Percentiles rank a stretch among this genome's conserved stretches.
Conservation (phyloP, 2,888 invertebrate genomes). For the Heliconius sara region DNA sequence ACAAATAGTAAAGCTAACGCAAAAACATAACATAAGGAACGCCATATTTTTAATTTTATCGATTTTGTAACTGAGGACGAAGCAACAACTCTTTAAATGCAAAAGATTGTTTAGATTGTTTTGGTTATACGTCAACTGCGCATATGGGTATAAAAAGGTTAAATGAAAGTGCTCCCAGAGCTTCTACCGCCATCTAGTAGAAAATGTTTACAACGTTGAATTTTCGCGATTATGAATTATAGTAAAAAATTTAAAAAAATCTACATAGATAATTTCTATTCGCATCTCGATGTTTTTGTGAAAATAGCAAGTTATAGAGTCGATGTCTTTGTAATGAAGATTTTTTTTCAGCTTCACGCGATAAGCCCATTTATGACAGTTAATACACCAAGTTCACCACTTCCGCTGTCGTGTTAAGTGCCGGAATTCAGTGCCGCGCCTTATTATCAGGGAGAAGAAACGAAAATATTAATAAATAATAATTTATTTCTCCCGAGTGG, state of each 20-base stretch:
- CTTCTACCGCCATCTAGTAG: conserved; percentile 12
- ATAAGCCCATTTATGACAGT: too few species aligned
- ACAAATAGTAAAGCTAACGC: too few species aligned
- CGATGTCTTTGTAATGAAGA: neutral
- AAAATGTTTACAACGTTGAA: neutral
- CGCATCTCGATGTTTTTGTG: neutral
- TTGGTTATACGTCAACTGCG: neutral
- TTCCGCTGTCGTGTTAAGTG: too few species aligned
- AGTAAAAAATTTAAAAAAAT: neutral
- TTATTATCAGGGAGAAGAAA: too few species aligned
- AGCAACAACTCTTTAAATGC: neutral
- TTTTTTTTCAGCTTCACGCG: too few species aligned
- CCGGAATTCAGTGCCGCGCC: too few species aligned
- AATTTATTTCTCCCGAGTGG: too few species aligned
- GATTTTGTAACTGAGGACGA: neutral
- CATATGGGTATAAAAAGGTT: neutral
- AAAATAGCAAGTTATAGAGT: neutral
- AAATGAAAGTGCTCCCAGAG: neutral
- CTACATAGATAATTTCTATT: neutral
- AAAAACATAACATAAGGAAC: neutral
- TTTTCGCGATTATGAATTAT: neutral
- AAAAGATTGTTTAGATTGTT: neutral
- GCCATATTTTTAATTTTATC: neutral
- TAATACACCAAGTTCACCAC: too few species aligned
- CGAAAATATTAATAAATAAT: too few species aligned